phyloP scores from a whole-genome alignment of 2,113 vertebrate species.

The Myanophis thanlyinensis region DNA sequence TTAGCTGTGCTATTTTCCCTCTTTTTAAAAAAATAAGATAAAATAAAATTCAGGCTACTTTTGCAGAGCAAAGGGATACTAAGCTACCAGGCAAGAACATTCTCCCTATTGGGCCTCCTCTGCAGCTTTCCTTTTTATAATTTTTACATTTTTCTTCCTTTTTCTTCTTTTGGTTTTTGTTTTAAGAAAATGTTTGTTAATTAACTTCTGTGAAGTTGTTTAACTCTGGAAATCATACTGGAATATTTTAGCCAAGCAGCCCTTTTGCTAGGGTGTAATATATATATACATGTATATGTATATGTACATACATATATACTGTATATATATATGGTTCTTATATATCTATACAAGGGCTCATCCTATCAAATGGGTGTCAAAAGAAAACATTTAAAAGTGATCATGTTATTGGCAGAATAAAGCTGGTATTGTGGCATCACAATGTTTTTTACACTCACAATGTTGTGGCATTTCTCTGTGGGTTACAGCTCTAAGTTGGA shows the following conservation, averaged over 20 bases:
- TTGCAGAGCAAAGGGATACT: slow-evolving; percentile 14
- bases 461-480: slow-evolving; percentile 72
- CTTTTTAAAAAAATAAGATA: too few species aligned
- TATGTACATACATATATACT: too few species aligned
- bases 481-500: slow-evolving; percentile 73
- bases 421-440: slow-evolving; percentile 75
- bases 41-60: slow-evolving; percentile 56
- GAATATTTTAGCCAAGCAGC: slow-evolving; percentile 81
- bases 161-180: slow-evolving; percentile 13
- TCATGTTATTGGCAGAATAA: slow-evolving; percentile 80
- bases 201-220: slow-evolving; percentile 99
- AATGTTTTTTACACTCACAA: slow-evolving; percentile 41
- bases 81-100: slow-evolving; percentile 47
- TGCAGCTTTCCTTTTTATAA: slow-evolving; percentile 58
- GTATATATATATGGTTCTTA: too few species aligned
- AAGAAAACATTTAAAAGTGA: slow-evolving; percentile 62
- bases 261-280: slow-evolving; percentile 74
- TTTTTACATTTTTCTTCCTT: slow-evolving; percentile 68
- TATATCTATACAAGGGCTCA: slow-evolving; percentile 73
- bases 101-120: slow-evolving; percentile 56
- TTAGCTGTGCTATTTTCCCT: slow-evolving; percentile 49
- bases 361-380: slow-evolving; percentile 74
- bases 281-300: slow-evolving; percentile 4
- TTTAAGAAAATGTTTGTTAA: slow-evolving; percentile 71
- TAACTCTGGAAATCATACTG: slow-evolving; percentile 86